Evolutionary conservation across 2,113 vertebrate species (phyloP).

Genomic region (Condylura cristata): DNA sequence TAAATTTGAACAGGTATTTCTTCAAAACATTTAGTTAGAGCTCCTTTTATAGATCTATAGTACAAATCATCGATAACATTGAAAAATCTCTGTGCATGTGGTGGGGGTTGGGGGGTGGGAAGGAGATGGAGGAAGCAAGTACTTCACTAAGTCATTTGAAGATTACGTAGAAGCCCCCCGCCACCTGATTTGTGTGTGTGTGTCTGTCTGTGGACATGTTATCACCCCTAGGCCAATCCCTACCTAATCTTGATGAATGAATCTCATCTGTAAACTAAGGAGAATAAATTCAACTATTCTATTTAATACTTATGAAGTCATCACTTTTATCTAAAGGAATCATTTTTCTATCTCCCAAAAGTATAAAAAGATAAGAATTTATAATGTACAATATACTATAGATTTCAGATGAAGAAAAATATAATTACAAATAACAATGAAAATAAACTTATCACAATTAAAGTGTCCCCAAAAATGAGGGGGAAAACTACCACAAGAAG

Average conservation of each 20-base stretch:
- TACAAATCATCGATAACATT: neutral
- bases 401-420: neutral
- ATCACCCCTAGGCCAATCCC: neutral
- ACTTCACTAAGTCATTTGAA: neutral
- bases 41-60: neutral
- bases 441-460: neutral
- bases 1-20: slow-evolving; percentile 32
- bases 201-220: neutral
- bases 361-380: neutral
- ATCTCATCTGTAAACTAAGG: neutral
- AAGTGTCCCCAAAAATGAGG: neutral
- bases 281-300: neutral
- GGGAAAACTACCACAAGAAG: neutral
- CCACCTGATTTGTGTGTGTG: neutral
- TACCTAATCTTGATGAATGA: neutral
- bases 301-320: slow-evolving; percentile 7
- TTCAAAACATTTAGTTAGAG: slow-evolving; percentile 9
- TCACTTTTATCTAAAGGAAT: slow-evolving; percentile 2
- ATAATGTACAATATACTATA: neutral
- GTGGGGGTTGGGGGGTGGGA: neutral
- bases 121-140: too few relatives aligned
- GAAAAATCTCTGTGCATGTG: neutral
- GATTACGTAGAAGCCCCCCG: neutral
- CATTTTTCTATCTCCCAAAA: neutral
- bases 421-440: neutral